These are phyloP conservation scores for Meleagris gallopavo DNA, from an alignment of 2,113 vertebrate genomes.

Conservation along the genomic window DNA sequence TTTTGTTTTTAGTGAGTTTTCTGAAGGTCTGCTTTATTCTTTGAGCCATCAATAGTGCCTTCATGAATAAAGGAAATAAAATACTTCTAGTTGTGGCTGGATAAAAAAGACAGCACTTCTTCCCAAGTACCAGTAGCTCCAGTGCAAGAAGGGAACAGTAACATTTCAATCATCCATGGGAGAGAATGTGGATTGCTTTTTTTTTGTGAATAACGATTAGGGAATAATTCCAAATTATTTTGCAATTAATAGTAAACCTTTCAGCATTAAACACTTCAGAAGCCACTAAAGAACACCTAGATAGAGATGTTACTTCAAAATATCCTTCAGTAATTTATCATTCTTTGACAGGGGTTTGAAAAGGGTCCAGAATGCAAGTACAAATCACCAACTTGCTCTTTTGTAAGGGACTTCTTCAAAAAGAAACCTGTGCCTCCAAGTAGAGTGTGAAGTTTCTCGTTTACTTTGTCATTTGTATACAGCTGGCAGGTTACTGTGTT, in stretches of 20 bases:
- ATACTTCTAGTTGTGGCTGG: neutral
- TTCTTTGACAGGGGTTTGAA: conserved; percentile 59
- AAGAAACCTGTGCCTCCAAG: neutral
- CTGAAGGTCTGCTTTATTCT: conserved; percentile 15
- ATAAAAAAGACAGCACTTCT: neutral
- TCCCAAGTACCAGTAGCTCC: neutral
- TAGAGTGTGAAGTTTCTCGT: conserved; percentile 8
- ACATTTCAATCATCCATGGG: neutral
- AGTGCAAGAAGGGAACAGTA: neutral
- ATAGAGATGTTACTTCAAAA: conserved; percentile 37
- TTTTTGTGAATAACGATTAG: neutral
- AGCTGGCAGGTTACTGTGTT: neutral
- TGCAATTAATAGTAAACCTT: conserved; percentile 60
- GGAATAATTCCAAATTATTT: conserved; percentile 58
- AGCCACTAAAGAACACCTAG: neutral
- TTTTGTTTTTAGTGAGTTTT: neutral
- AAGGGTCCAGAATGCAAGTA: conserved; percentile 49
- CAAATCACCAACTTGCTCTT: conserved; percentile 59
- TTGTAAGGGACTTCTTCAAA: conserved; percentile 41
- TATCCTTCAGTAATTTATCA: conserved; percentile 58
- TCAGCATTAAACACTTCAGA: conserved; percentile 33
- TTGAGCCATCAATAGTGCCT: neutral
- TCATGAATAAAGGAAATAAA: conserved; percentile 3
- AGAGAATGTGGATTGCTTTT: neutral
- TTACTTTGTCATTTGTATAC: neutral